Conservation (phyloP, 1,140 invertebrate genomes). For the Drosophila ohnishii region DNA sequence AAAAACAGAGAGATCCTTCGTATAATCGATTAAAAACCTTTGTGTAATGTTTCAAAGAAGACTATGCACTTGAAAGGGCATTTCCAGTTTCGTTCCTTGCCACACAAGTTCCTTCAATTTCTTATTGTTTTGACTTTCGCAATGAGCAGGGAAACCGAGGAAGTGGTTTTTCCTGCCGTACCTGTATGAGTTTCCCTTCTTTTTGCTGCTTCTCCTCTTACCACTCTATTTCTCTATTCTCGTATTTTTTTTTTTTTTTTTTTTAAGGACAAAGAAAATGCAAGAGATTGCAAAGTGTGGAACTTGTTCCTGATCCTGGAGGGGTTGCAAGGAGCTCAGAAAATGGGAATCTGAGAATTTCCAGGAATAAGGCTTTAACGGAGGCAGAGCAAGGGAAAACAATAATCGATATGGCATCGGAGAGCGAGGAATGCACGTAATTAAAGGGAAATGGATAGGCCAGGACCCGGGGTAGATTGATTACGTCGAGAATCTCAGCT, state of each 20-base stretch:
- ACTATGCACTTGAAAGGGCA: conserved; percentile 10
- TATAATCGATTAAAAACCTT: neutral
- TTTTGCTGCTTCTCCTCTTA: neutral
- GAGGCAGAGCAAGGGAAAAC: conserved; percentile 21
- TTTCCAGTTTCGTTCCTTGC: conserved; percentile 6
- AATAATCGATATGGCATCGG: conserved; percentile 45
- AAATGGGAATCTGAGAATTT: conserved; percentile 24
- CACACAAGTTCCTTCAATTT: conserved; percentile 9
- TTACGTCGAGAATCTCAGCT: conserved; percentile 14
- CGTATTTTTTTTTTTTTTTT: neutral
- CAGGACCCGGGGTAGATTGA: conserved; percentile 36
- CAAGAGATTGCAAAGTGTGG: conserved; percentile 60
- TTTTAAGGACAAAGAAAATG: conserved; percentile 47
- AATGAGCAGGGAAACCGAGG: conserved; percentile 48
- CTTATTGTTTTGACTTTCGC: conserved; percentile 45
- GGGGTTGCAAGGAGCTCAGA: conserved; percentile 26
- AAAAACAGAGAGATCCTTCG: neutral
- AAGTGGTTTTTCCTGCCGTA: conserved; percentile 68
- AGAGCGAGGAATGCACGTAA: conserved; percentile 38
- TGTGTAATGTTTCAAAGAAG: neutral
- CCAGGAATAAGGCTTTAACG: conserved; percentile 20
- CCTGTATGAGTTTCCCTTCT: conserved; percentile 46
- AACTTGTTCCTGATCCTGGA: conserved; percentile 62
- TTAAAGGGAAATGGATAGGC: conserved; percentile 43
- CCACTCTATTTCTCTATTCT: conserved; percentile 2